These are phyloP conservation scores for Dendropsophus ebraccatus DNA, from an alignment of 2,113 vertebrate genomes.

Conservation along the genomic window DNA sequence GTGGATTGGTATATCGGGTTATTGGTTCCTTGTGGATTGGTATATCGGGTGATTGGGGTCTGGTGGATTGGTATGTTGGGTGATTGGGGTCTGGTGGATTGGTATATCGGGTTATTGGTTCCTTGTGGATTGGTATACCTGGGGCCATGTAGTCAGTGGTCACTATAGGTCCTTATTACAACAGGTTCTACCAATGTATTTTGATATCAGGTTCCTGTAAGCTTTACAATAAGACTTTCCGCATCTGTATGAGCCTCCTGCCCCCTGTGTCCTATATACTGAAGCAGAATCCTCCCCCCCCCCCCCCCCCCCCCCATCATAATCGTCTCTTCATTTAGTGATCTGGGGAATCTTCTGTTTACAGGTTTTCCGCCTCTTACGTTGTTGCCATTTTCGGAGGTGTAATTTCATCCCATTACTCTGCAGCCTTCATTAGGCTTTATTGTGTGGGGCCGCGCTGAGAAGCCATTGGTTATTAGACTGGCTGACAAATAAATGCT, in stretches of 20 bases:
- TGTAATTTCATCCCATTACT: conserved; percentile 10
- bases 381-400: conserved; percentile 4
- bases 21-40: too few relatives aligned
- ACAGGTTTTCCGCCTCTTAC: neutral
- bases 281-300: too few relatives aligned
- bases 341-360: neutral
- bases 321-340: conserved; percentile 7
- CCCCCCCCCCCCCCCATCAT: neutral
- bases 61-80: neutral
- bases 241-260: too few relatives aligned
- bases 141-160: too few relatives aligned
- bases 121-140: too few relatives aligned
- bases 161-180: too few relatives aligned
- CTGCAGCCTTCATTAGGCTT: neutral
- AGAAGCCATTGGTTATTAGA: conserved; percentile 21
- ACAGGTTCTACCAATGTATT: too few relatives aligned
- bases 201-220: too few relatives aligned
- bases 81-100: neutral
- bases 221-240: too few relatives aligned
- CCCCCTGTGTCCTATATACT: too few relatives aligned
- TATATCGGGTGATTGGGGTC: neutral
- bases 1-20: neutral
- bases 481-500: neutral
- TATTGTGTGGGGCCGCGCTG: neutral
- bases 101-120: too few relatives aligned